A percentile compares a stretch with the other conserved stretches of the same genome.
These are phyloP conservation scores for Leptodactylus fallax DNA, from an alignment of 2,797 vertebrate species.

Conservation along the genomic window DNA sequence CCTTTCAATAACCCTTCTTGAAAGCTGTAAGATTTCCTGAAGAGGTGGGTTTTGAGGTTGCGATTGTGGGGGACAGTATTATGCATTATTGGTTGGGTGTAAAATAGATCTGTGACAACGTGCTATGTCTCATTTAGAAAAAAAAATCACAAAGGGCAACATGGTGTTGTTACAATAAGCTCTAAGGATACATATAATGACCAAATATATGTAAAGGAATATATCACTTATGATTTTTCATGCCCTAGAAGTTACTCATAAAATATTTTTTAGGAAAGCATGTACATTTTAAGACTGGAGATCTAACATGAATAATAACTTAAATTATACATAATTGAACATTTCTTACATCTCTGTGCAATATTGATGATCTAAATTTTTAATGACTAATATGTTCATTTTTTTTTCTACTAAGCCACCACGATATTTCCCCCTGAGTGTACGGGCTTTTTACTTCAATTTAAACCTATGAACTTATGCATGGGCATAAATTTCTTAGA, in stretches of 20 bases:
- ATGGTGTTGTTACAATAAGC: constrained; percentile 45
- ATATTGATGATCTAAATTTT: constrained; percentile 76
- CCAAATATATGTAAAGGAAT: background rate
- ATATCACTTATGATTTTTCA: constrained; percentile 61
- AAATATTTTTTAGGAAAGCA: constrained; percentile 71
- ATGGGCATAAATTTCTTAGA: constrained; percentile 13
- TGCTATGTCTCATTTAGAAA: background rate
- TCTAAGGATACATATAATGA: constrained; percentile 51
- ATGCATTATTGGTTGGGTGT: too few species aligned
- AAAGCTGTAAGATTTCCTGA: too few species aligned
- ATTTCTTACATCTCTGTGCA: constrained; percentile 70
- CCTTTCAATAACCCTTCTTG: too few species aligned
- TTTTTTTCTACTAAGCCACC: constrained; percentile 65
- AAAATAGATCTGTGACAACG: too few species aligned
- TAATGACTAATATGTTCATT: constrained; percentile 72
- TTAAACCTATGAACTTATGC: constrained; percentile 50
- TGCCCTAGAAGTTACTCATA: constrained; percentile 67
- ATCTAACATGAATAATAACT: constrained; percentile 74
- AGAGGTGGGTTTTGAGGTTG: too few species aligned
- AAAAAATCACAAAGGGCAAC: constrained; percentile 12
- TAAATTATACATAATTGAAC: constrained; percentile 75
- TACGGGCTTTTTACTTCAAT: constrained; percentile 64
- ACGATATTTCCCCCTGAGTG: constrained; percentile 67
- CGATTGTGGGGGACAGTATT: too few species aligned
- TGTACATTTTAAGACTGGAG: constrained; percentile 71